Evolutionary conservation across 2,888 invertebrate genomes (phyloP).

Genomic region (Zele albiditarsus): DNA sequence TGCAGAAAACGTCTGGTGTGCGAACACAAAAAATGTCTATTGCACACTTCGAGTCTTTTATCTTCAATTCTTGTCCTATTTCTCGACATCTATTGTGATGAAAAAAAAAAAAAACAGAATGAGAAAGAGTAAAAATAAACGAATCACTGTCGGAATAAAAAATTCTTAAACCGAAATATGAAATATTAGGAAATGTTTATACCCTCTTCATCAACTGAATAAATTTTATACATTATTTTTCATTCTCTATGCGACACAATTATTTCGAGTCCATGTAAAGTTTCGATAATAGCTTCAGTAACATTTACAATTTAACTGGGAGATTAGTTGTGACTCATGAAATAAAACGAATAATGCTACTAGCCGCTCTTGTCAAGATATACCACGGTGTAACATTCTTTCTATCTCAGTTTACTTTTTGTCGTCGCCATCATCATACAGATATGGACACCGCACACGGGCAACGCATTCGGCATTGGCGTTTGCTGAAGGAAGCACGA

Average conservation of each 20-base stretch:
- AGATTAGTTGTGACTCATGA: neutral
- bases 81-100: neutral
- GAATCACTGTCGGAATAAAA: too few relatives aligned
- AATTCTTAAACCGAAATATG: too few relatives aligned
- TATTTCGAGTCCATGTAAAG: too few relatives aligned
- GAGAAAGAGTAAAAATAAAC: neutral
- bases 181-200: neutral
- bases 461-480: conserved; percentile 4
- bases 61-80: conserved; percentile 1
- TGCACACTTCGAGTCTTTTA: neutral
- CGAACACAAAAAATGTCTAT: conserved; percentile 1
- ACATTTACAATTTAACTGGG: conserved; percentile 6
- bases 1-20: neutral
- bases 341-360: neutral
- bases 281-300: neutral
- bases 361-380: neutral
- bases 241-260: fast-evolving
- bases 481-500: conserved; percentile 45
- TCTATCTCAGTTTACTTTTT: neutral
- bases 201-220: too few relatives aligned
- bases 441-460: neutral
- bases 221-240: neutral
- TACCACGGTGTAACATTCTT: neutral
- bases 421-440: neutral
- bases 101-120: neutral